Conservation (phyloP, 2,888 invertebrate species). For the Andrena dorsata region DNA sequence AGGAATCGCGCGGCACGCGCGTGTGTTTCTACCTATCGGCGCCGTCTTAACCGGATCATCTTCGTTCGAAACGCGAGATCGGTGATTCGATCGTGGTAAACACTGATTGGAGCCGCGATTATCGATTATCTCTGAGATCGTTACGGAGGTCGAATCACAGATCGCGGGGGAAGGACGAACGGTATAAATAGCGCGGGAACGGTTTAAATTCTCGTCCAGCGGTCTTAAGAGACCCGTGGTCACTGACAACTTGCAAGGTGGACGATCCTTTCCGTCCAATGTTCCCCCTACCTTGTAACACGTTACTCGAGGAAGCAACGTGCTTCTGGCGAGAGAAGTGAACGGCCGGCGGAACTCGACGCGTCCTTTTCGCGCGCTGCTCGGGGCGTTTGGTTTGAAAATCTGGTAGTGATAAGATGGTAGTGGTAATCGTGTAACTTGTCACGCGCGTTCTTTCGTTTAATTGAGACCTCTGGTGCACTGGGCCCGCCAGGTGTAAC, state of each 20-base stretch:
- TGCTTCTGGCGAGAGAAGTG: slow-evolving; percentile 3
- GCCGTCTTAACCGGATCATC: too few species aligned
- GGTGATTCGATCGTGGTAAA: too few species aligned
- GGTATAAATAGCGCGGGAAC: background rate
- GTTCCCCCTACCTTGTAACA: slow-evolving; percentile 54
- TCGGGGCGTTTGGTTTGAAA: background rate
- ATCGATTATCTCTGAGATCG: too few species aligned
- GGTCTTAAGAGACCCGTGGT: slow-evolving; percentile 42
- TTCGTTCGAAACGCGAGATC: too few species aligned
- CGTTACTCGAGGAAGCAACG: slow-evolving; percentile 36
- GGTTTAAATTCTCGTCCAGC: slow-evolving; percentile 29
- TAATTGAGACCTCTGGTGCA: too few species aligned
- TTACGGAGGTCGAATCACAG: background rate
- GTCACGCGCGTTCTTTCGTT: too few species aligned
- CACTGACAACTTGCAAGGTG: slow-evolving; percentile 52
- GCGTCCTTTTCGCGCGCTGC: background rate
- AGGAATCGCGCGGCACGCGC: too few species aligned
- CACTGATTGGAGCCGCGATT: too few species aligned
- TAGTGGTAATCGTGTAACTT: too few species aligned
- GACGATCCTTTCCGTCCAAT: slow-evolving; percentile 49
- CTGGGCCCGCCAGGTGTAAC: too few species aligned
- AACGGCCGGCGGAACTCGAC: background rate
- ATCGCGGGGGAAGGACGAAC: background rate
- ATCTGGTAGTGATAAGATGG: too few species aligned
- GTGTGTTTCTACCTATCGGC: too few species aligned